Percentiles rank a stretch among this genome's conserved stretches.
phyloP scores from a whole-genome alignment of 2,797 vertebrate genomes.

The Iguana delicatissima region DNA sequence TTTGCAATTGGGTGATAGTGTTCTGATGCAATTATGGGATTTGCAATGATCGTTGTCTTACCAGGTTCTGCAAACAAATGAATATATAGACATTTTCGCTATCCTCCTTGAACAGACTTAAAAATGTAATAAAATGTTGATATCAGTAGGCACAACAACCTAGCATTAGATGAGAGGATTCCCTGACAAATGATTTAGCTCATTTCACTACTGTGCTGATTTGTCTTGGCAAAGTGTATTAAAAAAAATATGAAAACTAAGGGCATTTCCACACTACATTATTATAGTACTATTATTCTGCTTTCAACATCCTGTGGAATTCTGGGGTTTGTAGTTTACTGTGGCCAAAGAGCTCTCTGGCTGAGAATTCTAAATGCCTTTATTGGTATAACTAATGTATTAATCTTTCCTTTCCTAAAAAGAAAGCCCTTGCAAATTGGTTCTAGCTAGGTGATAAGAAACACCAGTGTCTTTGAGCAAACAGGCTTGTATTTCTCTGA shows the following conservation, averaged over 20 bases:
- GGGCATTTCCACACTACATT: too few species aligned
- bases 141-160: constrained; percentile 25
- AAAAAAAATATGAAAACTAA: too few species aligned
- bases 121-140: constrained; percentile 50
- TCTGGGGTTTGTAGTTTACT: too few species aligned
- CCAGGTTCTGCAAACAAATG: constrained; percentile 44
- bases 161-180: too few species aligned
- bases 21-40: constrained; percentile 65
- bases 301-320: too few species aligned
- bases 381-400: background rate
- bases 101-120: constrained; percentile 37
- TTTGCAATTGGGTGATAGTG: constrained; percentile 62
- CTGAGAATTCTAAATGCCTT: too few species aligned
- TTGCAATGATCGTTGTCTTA: background rate
- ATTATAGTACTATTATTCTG: too few species aligned
- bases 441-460: background rate
- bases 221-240: too few species aligned
- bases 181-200: too few species aligned
- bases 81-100: constrained; percentile 48
- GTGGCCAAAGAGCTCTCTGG: too few species aligned
- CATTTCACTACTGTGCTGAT: too few species aligned
- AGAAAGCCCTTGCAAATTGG: background rate
- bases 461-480: background rate
- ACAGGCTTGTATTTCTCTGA: background rate
- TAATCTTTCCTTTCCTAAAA: background rate